Evolutionary conservation across 2,797 vertebrate species (phyloP).

Genomic region (Chelon labrosus): DNA sequence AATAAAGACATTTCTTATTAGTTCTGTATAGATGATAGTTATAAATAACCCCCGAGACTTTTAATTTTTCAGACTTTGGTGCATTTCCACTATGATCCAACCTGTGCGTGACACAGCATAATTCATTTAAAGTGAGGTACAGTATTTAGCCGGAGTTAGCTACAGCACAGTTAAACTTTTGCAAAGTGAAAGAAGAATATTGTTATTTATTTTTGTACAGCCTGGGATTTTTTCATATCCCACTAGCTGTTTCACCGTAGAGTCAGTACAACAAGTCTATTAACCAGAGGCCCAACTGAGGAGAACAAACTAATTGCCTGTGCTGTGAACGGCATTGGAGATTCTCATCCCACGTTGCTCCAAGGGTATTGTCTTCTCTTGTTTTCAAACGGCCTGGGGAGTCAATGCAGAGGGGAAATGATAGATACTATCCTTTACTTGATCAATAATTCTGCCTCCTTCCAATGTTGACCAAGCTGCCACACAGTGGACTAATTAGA

Average conservation of each 20-base stretch:
- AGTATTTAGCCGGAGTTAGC: background rate
- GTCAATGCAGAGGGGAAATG: conserved; percentile 82
- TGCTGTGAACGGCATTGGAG: conserved; percentile 50
- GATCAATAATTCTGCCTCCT: conserved; percentile 90
- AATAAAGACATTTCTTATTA: background rate
- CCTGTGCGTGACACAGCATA: background rate
- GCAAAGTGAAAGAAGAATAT: background rate
- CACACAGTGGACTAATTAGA: conserved; percentile 94
- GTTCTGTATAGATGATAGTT: background rate
- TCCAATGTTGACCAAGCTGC: conserved; percentile 89
- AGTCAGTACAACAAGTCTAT: conserved; percentile 31
- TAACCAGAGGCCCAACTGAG: conserved; percentile 38
- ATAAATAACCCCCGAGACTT: background rate
- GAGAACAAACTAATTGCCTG: conserved; percentile 57
- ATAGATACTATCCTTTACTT: conserved; percentile 94
- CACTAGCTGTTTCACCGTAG: background rate
- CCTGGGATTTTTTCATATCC: background rate
- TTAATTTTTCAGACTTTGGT: background rate
- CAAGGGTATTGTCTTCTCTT: conserved; percentile 63
- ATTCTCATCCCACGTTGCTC: conserved; percentile 74
- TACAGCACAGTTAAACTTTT: background rate
- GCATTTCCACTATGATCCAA: background rate
- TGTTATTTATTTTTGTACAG: background rate
- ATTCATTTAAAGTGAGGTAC: background rate
- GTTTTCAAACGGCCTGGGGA: conserved; percentile 67